These are phyloP conservation scores for Heliothis virescens DNA, from an alignment of 1,140 invertebrate species.

Conservation along the genomic window DNA sequence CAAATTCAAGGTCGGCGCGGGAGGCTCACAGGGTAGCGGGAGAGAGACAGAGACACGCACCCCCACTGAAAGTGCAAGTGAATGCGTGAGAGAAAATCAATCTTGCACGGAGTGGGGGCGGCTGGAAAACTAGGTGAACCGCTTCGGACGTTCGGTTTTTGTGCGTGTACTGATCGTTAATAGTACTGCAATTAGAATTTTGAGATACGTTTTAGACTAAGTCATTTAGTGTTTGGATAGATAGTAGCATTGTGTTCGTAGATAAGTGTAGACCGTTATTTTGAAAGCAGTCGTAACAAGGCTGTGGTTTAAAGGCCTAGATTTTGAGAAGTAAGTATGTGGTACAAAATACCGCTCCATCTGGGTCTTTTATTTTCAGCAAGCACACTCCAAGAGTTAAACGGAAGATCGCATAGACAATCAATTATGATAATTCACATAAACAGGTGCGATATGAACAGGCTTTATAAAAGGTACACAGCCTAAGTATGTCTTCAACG, in stretches of 20 bases:
- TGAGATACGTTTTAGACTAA: slow-evolving; percentile 17
- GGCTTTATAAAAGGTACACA: slow-evolving; percentile 20
- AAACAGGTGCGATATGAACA: slow-evolving; percentile 24
- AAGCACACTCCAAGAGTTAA: not conserved
- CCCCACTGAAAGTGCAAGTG: slow-evolving; percentile 79
- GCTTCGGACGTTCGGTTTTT: slow-evolving; percentile 62
- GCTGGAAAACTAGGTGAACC: slow-evolving; percentile 83
- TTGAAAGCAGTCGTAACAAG: slow-evolving; percentile 2
- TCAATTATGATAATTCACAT: not conserved
- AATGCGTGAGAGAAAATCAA: slow-evolving; percentile 83
- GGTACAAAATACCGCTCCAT: not conserved
- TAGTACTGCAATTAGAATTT: slow-evolving; percentile 52
- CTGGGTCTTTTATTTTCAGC: not conserved
- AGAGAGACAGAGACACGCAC: slow-evolving; percentile 68
- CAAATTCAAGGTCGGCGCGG: slow-evolving; percentile 78
- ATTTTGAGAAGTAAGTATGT: not conserved
- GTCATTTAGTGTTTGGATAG: slow-evolving; percentile 25
- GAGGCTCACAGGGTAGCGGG: slow-evolving; percentile 58
- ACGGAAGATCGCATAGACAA: slow-evolving; percentile 11
- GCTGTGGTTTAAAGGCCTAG: not conserved
- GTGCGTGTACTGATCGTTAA: slow-evolving; percentile 50
- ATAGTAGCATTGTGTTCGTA: slow-evolving; percentile 11
- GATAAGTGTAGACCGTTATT: slow-evolving; percentile 11
- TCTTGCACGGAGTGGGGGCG: slow-evolving; percentile 77
- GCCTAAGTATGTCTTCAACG: slow-evolving; percentile 10